Base-by-base conservation (phyloP, 2,888 invertebrate genomes). In the Hanleya hanleyi region DNA sequence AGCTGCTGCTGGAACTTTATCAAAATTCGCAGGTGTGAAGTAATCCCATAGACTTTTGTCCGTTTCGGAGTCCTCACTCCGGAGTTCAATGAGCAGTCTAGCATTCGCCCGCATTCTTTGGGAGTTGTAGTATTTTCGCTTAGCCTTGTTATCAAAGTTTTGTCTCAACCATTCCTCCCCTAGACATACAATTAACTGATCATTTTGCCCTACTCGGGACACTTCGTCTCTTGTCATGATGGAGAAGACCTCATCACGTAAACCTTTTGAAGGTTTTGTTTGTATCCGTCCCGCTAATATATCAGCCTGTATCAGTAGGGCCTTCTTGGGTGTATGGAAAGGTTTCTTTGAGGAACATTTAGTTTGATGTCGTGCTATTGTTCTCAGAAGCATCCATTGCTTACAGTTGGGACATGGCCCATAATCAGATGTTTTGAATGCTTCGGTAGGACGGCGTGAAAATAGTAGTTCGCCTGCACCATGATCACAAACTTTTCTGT, bases 361-460 rank as follows among this genome's bases (percentile, higher is more conserved):
- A n/a, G n/a, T n/a, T n/a, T n/a, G n/a, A 32, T 66, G 66, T 36
- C 32, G 35, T 9, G 4, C n/a, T 18, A 66, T 36, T n/a, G 22
- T 18, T 3, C 18, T 32, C 15, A 66, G 29, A 4, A 36, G n/a
- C 32, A 66, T 35, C 66, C 66, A 66, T 66, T 66, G 26, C 35
- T n/a, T 22, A 66, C 66, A 66, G n/a, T 37, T 6, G 37, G 66
- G 66, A 37, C 66, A 66, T 2, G 66, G 66, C 37, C 66, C 66
- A 37, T 66, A 66, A 18, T 37, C 15, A 36, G 66, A 36, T 22
- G 4, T 15, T 5, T 66, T 38, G 37, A 66, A 66, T 3, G n/a
- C 29, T 2, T n/a, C n/a, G 18, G n/a, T 37, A 6, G 4, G n/a
- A n/a, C 66, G 18, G n/a, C 66, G n/a, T 18, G 36, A 22, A 3